Percentiles rank a stretch among this genome's conserved stretches.
These are phyloP conservation scores for Drosophila tanythrix DNA, from an alignment of 2,888 invertebrate genomes.

Conservation along the genomic window DNA sequence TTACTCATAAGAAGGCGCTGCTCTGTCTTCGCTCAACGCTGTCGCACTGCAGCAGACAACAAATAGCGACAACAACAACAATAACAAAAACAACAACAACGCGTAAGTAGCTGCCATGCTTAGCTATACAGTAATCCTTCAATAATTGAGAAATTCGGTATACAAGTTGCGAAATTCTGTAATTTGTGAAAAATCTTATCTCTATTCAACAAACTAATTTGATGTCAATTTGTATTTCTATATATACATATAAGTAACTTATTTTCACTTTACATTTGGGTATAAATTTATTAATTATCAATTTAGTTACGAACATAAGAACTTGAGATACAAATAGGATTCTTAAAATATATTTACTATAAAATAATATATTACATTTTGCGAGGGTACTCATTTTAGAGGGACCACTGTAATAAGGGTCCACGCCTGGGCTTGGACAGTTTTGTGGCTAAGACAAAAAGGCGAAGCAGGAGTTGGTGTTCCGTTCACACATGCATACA, in stretches of 20 bases:
- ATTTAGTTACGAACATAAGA: not conserved
- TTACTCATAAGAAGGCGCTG: constrained; percentile 66
- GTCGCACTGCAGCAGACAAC: constrained; percentile 61
- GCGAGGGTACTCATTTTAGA: not conserved
- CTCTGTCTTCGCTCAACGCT: constrained; percentile 47
- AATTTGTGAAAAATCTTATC: not conserved
- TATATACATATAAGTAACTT: not conserved
- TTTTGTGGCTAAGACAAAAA: constrained; percentile 58
- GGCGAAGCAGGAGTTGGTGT: not conserved
- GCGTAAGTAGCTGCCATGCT: constrained; percentile 69
- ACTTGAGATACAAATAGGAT: not conserved
- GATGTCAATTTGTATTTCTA: not conserved
- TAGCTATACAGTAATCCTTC: constrained; percentile 52
- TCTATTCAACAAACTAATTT: not conserved
- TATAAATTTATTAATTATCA: not conserved
- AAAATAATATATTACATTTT: no score
- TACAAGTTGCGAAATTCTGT: not conserved
- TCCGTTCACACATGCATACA: not conserved
- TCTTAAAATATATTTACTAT: not conserved
- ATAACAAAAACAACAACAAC: constrained; percentile 22
- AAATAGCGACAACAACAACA: constrained; percentile 41
- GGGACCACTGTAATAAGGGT: constrained; percentile 57
- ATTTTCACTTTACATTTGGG: not conserved
- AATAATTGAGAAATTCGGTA: not conserved
- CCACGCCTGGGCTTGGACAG: constrained; percentile 55